Percentiles rank a stretch among this genome's conserved stretches.
These are phyloP conservation scores for Parochlus steinenii DNA, from an alignment of 2,888 invertebrate genomes.

Conservation along the genomic window DNA sequence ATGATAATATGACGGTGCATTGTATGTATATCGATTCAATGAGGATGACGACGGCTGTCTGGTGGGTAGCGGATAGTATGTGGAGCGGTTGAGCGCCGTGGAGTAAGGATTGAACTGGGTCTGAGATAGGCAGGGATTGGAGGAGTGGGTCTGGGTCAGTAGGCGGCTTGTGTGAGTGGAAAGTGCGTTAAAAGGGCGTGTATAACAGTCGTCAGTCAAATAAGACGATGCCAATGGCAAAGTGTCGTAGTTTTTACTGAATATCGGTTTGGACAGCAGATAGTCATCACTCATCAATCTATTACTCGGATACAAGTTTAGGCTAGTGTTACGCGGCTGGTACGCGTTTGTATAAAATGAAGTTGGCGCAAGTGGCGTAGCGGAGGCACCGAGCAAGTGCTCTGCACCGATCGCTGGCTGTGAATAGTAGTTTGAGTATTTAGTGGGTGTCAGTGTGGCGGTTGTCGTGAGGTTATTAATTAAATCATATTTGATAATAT, in stretches of 20 bases:
- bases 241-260: slow-evolving; percentile 11
- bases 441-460: slow-evolving; percentile 3
- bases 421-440: slow-evolving; percentile 9
- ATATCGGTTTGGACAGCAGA: slow-evolving; percentile 11
- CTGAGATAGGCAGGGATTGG: slow-evolving; percentile 12
- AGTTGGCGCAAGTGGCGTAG: not conserved
- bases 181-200: not conserved
- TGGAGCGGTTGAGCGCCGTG: slow-evolving; percentile 11
- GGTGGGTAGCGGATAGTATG: too few relatives aligned
- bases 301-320: too few relatives aligned
- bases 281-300: slow-evolving; percentile 9
- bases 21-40: too few relatives aligned
- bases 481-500: slow-evolving; percentile 11
- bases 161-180: not conserved
- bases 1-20: slow-evolving; percentile 7
- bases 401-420: slow-evolving; percentile 1
- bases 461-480: slow-evolving; percentile 11
- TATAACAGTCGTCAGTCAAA: slow-evolving; percentile 1
- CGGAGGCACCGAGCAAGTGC: not conserved
- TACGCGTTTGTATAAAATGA: slow-evolving; percentile 6
- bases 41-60: too few relatives aligned
- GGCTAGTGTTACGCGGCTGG: not conserved
- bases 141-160: slow-evolving; percentile 5
- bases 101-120: too few relatives aligned
- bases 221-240: slow-evolving; percentile 9